These are phyloP conservation scores for Apostichopus japonicus DNA, from an alignment of 35 echinoderm and acorn worm species.

Conservation along the genomic window DNA sequence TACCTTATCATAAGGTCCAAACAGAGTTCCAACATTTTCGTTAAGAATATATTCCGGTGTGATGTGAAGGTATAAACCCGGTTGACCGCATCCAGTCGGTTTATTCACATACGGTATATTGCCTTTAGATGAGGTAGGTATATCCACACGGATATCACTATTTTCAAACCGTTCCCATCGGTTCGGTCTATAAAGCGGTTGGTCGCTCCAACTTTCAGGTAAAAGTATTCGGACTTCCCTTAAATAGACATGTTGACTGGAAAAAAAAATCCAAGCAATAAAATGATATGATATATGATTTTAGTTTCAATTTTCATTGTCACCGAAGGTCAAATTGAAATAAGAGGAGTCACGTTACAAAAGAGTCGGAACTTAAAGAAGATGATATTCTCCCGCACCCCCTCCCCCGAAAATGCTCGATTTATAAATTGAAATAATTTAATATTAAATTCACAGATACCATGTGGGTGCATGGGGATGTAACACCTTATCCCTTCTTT, in stretches of 20 bases:
- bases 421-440: too few relatives aligned
- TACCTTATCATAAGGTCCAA: slow-evolving; percentile 52
- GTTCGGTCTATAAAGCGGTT: not conserved
- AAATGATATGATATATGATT: not conserved
- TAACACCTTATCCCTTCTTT: too few relatives aligned
- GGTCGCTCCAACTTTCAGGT: slow-evolving; percentile 52
- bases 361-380: not conserved
- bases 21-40: slow-evolving; percentile 14
- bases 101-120: slow-evolving; percentile 60
- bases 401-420: too few relatives aligned
- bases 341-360: not conserved
- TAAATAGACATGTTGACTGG: slow-evolving; percentile 48
- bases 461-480: too few relatives aligned
- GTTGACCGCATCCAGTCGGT: slow-evolving; percentile 55
- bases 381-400: too few relatives aligned
- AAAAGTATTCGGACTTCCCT: slow-evolving; percentile 43
- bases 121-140: slow-evolving; percentile 26
- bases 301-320: not conserved
- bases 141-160: slow-evolving; percentile 54
- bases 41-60: slow-evolving; percentile 61
- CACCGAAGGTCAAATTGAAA: not conserved
- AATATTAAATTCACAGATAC: too few relatives aligned
- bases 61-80: slow-evolving; percentile 48
- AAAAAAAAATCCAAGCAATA: not conserved
- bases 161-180: slow-evolving; percentile 60